Evolutionary conservation across 2,888 invertebrate genomes (phyloP).

Genomic region (Odontomyia ornata): DNA sequence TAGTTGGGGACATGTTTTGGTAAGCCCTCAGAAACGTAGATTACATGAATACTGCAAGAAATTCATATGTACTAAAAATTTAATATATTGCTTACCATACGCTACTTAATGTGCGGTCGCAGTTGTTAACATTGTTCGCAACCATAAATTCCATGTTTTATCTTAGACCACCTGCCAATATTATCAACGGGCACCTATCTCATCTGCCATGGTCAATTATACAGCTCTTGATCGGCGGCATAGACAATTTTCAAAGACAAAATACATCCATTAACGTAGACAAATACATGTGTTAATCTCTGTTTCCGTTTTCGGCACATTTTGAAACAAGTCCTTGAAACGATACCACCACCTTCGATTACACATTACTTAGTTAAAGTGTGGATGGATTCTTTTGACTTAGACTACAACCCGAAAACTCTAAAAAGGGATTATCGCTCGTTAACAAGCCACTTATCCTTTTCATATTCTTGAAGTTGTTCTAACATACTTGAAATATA

Average conservation of each 20-base stretch:
- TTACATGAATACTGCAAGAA: too few relatives aligned
- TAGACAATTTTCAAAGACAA: slow-evolving; percentile 2
- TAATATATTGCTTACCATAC: not conserved
- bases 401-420: slow-evolving; percentile 20
- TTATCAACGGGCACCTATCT: not conserved
- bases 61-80: too few relatives aligned
- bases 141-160: not conserved
- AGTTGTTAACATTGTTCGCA: not conserved
- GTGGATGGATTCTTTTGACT: slow-evolving; percentile 9
- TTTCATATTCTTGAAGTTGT: not conserved
- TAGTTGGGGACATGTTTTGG: too few relatives aligned
- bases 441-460: slow-evolving; percentile 36
- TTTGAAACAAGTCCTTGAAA: slow-evolving; percentile 12
- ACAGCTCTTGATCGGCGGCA: not conserved
- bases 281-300: slow-evolving; percentile 50
- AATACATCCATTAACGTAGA: slow-evolving; percentile 46
- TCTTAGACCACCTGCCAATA: not conserved
- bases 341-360: slow-evolving; percentile 29
- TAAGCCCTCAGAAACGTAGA: too few relatives aligned
- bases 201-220: not conserved
- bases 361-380: not conserved
- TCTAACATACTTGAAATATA: slow-evolving; percentile 11
- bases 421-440: slow-evolving; percentile 42
- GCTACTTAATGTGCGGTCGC: not conserved
- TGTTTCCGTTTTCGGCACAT: slow-evolving; percentile 50